Evolutionary conservation across 37 sponge, comb jelly and placozoan genomes (phyloP).

Genomic region (Chondrosia reniformis): DNA sequence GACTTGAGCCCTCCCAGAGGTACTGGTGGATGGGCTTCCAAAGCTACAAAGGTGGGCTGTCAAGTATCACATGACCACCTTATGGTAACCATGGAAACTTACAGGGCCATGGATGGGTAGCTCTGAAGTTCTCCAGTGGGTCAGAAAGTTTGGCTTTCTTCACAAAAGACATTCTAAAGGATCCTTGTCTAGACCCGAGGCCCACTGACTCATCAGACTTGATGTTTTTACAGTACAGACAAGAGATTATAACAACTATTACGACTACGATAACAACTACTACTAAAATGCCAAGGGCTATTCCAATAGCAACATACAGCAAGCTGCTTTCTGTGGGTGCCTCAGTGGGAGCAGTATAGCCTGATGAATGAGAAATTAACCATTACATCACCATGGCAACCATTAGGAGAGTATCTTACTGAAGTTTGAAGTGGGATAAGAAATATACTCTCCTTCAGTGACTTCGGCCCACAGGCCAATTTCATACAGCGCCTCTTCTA

Average conservation of each 20-base stretch:
- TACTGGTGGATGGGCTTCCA: constrained; percentile 62
- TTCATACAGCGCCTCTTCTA: too few species aligned
- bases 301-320: background rate
- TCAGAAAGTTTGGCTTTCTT: constrained; percentile 37
- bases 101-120: constrained; percentile 20
- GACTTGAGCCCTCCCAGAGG: constrained; percentile 42
- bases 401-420: background rate
- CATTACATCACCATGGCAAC: too few species aligned
- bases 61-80: background rate
- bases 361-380: too few species aligned
- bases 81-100: background rate
- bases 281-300: background rate
- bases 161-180: constrained; percentile 30
- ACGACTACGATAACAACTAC: background rate
- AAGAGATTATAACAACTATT: background rate
- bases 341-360: background rate
- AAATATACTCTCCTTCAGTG: background rate
- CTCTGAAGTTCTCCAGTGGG: constrained; percentile 53
- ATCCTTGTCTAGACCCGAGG: constrained; percentile 6
- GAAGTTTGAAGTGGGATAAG: background rate
- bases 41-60: constrained; percentile 12
- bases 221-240: background rate
- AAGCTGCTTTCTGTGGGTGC: background rate
- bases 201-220: background rate
- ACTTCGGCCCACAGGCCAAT: too few species aligned